phyloP scores from a whole-genome alignment of 2,113 vertebrate species.

The Panurus biarmicus region DNA sequence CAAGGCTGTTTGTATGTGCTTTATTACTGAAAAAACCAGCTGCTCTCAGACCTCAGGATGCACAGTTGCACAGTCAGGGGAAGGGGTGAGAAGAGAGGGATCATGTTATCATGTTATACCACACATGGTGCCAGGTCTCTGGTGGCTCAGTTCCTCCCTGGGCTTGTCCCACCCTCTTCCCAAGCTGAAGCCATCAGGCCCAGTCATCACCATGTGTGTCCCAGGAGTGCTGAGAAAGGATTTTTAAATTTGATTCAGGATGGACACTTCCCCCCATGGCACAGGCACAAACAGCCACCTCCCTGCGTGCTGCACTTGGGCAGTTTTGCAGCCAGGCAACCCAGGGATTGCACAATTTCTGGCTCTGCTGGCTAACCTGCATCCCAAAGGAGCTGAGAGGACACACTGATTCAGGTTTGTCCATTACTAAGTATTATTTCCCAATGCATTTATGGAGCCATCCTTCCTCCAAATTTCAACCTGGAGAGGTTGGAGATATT shows the following conservation, averaged over 20 bases:
- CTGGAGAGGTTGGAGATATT: background rate
- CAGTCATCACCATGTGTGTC: background rate
- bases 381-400: background rate
- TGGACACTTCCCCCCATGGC: background rate
- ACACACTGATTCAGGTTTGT: background rate
- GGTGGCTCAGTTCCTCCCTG: background rate
- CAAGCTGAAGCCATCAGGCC: background rate
- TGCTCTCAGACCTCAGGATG: background rate
- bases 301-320: background rate
- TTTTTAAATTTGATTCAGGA: background rate
- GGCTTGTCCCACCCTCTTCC: background rate
- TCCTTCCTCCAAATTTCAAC: background rate
- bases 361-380: background rate
- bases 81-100: background rate
- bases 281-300: background rate
- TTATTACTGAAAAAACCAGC: background rate
- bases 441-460: background rate
- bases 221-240: background rate
- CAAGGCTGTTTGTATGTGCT: background rate
- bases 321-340: background rate
- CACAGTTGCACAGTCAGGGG: no score
- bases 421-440: background rate
- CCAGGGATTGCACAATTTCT: background rate
- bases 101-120: fast-evolving
- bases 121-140: background rate